Evolutionary conservation across 2,797 vertebrate genomes (phyloP).

Genomic region (Harpagifer antarcticus): DNA sequence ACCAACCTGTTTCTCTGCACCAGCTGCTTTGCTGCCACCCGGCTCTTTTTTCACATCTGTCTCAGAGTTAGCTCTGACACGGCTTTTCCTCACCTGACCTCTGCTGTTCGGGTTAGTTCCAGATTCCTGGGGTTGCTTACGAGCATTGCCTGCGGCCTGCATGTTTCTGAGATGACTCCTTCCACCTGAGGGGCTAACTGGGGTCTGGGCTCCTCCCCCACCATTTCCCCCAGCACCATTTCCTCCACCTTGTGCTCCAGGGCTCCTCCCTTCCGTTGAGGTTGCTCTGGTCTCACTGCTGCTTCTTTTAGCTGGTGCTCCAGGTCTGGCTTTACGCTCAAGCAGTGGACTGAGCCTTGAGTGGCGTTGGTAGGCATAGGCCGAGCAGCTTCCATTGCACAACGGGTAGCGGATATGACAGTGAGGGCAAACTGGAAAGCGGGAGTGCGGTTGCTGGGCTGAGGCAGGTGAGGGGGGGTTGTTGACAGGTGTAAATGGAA

Average conservation of each 20-base stretch:
- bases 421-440: constrained; percentile 82
- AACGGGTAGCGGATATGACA: constrained; percentile 86
- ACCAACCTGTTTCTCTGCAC: constrained; percentile 71
- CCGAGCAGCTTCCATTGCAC: constrained; percentile 87
- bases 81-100: constrained; percentile 76
- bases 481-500: constrained; percentile 78
- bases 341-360: constrained; percentile 85
- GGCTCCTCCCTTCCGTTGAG: constrained; percentile 71
- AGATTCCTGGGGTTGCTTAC: constrained; percentile 74
- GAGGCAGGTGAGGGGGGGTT: constrained; percentile 78
- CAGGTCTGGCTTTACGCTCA: constrained; percentile 74
- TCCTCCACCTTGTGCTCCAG: constrained; percentile 60
- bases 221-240: constrained; percentile 48
- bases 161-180: constrained; percentile 81
- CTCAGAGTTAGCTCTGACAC: constrained; percentile 77
- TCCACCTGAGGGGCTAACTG: constrained; percentile 79
- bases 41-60: constrained; percentile 79
- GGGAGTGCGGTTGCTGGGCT: constrained; percentile 72
- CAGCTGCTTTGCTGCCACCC: constrained; percentile 58
- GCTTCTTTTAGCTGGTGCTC: constrained; percentile 79
- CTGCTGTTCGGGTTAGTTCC: constrained; percentile 59
- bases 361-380: constrained; percentile 86
- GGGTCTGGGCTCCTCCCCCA: constrained; percentile 74
- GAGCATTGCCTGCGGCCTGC: constrained; percentile 81
- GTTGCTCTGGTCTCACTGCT: constrained; percentile 85